phyloP scores from a whole-genome alignment of 2,888 invertebrate genomes.

The Galeopsomyia nigrocyanea region DNA sequence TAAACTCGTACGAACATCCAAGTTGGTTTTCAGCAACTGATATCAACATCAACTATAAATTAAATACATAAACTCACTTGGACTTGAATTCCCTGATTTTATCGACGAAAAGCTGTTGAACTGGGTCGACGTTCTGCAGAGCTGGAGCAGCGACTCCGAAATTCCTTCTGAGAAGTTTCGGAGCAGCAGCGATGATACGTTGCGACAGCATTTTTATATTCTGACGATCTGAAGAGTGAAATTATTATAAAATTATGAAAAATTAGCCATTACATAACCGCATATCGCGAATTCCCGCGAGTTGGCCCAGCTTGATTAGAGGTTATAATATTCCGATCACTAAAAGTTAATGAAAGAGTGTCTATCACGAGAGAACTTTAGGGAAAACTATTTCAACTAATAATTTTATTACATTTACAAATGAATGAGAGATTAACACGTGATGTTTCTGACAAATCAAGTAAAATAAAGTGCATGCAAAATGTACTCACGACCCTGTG shows the following conservation, averaged over 20 bases:
- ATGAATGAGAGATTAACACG: not conserved
- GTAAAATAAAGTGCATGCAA: not conserved
- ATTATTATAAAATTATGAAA: slow-evolving; percentile 12
- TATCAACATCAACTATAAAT: slow-evolving; percentile 6
- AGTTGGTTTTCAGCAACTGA: not conserved
- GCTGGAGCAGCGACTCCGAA: slow-evolving; percentile 80
- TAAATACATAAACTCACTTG: slow-evolving; percentile 77
- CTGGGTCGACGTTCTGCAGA: slow-evolving; percentile 86
- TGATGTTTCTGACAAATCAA: not conserved
- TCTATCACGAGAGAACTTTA: not conserved
- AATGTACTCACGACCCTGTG: slow-evolving; percentile 19
- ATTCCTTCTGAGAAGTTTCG: slow-evolving; percentile 72
- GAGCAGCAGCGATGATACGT: slow-evolving; percentile 53
- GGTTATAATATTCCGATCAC: slow-evolving; percentile 35
- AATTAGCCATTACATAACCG: slow-evolving; percentile 37
- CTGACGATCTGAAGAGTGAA: slow-evolving; percentile 16
- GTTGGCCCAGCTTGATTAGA: slow-evolving; percentile 25
- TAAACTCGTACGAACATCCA: too few species aligned
- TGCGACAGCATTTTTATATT: slow-evolving; percentile 59
- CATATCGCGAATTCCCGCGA: slow-evolving; percentile 7
- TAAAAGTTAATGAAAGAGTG: not conserved
- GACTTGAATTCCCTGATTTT: slow-evolving; percentile 91
- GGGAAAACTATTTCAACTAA: too few species aligned
- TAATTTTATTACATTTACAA: too few species aligned
- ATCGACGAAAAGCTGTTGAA: slow-evolving; percentile 93